Conservation (phyloP, 2,113 vertebrate genomes). For the Eolophus roseicapilla region DNA sequence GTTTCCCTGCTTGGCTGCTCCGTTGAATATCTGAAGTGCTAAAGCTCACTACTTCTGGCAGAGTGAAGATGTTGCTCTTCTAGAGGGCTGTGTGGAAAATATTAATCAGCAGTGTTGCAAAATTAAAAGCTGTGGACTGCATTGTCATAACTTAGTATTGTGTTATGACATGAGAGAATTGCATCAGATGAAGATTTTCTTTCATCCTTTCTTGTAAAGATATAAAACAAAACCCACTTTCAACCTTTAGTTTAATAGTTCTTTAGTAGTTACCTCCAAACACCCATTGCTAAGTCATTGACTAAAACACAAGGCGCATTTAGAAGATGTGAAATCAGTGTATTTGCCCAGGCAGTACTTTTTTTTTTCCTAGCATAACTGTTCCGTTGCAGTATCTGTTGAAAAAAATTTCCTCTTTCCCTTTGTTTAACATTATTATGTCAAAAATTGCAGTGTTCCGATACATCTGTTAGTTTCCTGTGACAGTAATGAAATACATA, state of each 20-base stretch:
- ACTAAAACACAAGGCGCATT: not conserved
- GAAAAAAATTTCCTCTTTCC: not conserved
- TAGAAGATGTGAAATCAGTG: not conserved
- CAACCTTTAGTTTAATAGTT: not conserved
- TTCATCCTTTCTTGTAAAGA: not conserved
- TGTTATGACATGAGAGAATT: not conserved
- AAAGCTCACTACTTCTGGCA: not conserved
- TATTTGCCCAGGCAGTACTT: not conserved
- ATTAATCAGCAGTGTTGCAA: not conserved
- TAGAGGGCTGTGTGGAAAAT: not conserved
- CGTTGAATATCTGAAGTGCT: not conserved
- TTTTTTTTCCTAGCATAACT: not conserved
- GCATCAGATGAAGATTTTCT: not conserved
- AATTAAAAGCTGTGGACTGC: not conserved
- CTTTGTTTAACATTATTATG: not conserved
- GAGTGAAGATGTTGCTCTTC: not conserved
- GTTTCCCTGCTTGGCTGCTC: slow-evolving; percentile 2
- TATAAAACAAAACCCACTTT: not conserved
- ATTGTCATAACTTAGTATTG: not conserved
- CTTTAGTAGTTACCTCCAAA: not conserved
- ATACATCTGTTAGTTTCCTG: rapidly evolving
- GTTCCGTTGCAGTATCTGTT: not conserved
- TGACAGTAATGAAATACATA: not conserved
- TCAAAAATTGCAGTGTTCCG: not conserved
- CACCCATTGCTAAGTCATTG: not conserved